Conservation (phyloP, 2,113 vertebrate species). For the Syngnathoides biaculeatus region DNA sequence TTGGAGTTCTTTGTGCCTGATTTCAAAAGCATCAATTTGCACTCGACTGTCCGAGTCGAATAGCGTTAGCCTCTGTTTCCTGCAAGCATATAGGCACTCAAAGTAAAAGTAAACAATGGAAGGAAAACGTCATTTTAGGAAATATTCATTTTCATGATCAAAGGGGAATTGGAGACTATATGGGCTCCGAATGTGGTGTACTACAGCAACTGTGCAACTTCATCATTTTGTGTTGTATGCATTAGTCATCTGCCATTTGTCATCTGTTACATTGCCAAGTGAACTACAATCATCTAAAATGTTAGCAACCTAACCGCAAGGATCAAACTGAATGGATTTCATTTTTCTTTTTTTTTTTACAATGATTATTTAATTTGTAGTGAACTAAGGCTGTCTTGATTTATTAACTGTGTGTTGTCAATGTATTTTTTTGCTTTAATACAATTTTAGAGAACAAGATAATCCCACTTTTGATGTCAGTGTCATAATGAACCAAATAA, state of each 20-base stretch:
- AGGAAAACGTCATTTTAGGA: not conserved
- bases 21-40: constrained; percentile 12
- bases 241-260: not conserved
- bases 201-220: not conserved
- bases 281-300: not conserved
- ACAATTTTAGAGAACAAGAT: too few species aligned
- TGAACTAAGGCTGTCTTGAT: too few species aligned
- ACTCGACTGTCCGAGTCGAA: not conserved
- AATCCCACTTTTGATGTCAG: not conserved
- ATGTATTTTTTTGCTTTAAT: too few species aligned
- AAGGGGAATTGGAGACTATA: not conserved
- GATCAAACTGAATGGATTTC: not conserved
- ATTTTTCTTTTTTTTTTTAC: not conserved
- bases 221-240: not conserved
- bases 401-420: too few species aligned
- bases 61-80: not conserved
- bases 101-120: not conserved
- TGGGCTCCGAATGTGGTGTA: not conserved
- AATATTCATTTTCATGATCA: not conserved
- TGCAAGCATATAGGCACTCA: not conserved
- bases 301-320: not conserved
- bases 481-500: not conserved
- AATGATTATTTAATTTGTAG: not conserved
- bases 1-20: constrained; percentile 15
- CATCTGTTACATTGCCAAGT: not conserved